Base-by-base conservation (phyloP, 2,113 vertebrate species). In the Callipepla californica region DNA sequence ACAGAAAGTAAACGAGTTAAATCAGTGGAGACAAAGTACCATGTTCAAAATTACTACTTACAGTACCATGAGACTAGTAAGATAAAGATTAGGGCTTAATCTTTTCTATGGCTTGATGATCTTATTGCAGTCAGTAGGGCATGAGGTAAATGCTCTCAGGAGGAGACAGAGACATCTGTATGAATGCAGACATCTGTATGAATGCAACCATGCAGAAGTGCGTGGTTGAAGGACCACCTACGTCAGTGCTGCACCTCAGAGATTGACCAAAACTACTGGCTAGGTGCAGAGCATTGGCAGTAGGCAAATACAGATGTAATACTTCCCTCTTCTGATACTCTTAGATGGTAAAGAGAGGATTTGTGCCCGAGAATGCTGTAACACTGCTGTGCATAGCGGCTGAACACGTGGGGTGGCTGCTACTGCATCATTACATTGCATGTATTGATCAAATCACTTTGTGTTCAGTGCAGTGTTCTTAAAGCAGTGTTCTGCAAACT, bases 261-360 rank as follows among this genome's bases (percentile, higher is more conserved):
- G 11, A 4, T 8, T 57, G 55, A 9, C 6, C 47, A 32, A 28
- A 85, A 51, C 0, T 22, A 62, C 42, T 6, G 13, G 8, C 6
- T 12, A 28, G 9, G 28, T n/a, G 44, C 30, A 34, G 20, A 79
- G 12, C 42, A 32, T 20, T 51, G 75, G 7, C 19, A 28, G 1
- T 34, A 36, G 13, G 14, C 13, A 78, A 61, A 18, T 16, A 13
- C 5, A 20, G 55, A 19, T 28, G 38, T 65, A 65, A 1, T 5
- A 2, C 32, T 57, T 38, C 48, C 26, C 30, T 76, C 30, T 44
- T 25, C 15, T 13, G 36, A 36, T 8, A 36, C 85, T 96, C 92
- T 94, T 47, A 87, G 55, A n/a, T 62, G 82, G 83, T 69, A 80
- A 51, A 80, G 63, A 85, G 40, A 40, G 63, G 89, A 74, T 82